These are phyloP conservation scores for Notoglanidium macrostoma DNA, from an alignment of 2,797 vertebrate species.

Conservation along the genomic window DNA sequence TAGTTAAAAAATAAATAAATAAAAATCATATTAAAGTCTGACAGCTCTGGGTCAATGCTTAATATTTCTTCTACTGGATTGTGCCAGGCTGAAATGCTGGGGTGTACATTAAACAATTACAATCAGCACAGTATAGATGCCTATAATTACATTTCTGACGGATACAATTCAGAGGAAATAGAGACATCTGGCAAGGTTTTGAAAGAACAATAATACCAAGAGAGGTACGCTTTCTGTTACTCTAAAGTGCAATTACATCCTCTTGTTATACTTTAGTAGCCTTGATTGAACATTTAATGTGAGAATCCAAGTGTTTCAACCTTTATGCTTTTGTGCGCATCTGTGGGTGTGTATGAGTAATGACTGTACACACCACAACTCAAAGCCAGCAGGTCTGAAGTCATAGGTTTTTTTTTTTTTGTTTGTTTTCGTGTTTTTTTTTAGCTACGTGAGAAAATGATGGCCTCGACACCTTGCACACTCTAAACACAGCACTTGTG, in stretches of 20 bases:
- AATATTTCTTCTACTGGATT: not conserved
- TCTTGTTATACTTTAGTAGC: constrained; percentile 1
- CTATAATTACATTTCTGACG: not conserved
- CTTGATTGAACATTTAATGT: constrained; percentile 1
- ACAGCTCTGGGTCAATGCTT: not conserved
- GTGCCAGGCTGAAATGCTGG: not conserved
- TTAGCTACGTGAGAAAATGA: not conserved
- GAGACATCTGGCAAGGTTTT: not conserved
- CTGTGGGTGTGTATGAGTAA: not conserved
- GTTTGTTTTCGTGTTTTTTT: no score
- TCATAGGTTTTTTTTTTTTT: no score
- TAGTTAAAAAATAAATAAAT: no score
- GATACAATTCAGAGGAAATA: constrained; percentile 1
- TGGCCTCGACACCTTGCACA: not conserved
- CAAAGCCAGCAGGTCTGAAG: not conserved
- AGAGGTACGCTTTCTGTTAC: not conserved
- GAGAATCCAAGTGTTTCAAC: not conserved
- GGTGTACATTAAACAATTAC: not conserved
- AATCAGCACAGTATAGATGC: not conserved
- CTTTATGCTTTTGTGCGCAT: not conserved
- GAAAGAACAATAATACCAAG: not conserved
- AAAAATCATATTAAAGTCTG: not conserved
- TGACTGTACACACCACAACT: not conserved
- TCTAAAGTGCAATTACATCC: not conserved
- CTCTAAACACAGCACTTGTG: no score